Evolutionary conservation across 2,113 vertebrate species (phyloP), one percentile per base, ranked within the genome.

Genomic region (Gila orcuttii): DNA sequence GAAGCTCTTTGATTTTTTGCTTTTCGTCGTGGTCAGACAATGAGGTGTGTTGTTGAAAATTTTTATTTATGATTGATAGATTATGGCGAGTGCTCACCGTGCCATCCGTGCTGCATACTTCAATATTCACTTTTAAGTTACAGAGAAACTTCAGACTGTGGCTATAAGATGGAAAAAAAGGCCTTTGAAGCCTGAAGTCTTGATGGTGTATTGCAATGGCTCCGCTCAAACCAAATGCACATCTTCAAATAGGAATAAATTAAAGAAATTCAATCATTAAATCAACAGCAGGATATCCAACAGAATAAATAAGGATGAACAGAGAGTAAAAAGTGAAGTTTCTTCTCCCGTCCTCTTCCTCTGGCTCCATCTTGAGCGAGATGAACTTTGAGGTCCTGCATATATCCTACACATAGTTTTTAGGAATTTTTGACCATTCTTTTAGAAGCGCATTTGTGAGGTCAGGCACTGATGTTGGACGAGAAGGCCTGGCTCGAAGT

Each of bases 111-210:
- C 79, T 25, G n/a, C 13, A 42, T 73, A 76, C 71, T 84, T 62
- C 73, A 60, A 19, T 31, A 87, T 88, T 87, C 66, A 81, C 81
- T 86, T 88, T 88, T 62, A 80, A 88, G 83, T 76, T 62, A 57
- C 69, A 76, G 57, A 78, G 68, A 57, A 13, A 85, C 28, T 76
- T 83, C 77, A 76, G 69, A 85, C 77, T 64, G 17, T 28, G 52
- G 19, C 31, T 75, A 83, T 52, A 73, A 79, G 76, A 71, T 76
- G 9, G 66, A 74, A 77, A 83, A 83, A 83, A 78, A 71, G 42
- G 71, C 87, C 85, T 88, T 90, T 88, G 81, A 90, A 79, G 83
- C 86, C 62, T 68, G n/a, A 77, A 57, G 68, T 85, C 79, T 88
- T 78, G 28, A 79, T 76, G 47, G 79, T 28, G 68, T 80, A 79